These are phyloP conservation scores for Eulemur macaco DNA, from an alignment of 2,113 vertebrate species.

Conservation along the genomic window DNA sequence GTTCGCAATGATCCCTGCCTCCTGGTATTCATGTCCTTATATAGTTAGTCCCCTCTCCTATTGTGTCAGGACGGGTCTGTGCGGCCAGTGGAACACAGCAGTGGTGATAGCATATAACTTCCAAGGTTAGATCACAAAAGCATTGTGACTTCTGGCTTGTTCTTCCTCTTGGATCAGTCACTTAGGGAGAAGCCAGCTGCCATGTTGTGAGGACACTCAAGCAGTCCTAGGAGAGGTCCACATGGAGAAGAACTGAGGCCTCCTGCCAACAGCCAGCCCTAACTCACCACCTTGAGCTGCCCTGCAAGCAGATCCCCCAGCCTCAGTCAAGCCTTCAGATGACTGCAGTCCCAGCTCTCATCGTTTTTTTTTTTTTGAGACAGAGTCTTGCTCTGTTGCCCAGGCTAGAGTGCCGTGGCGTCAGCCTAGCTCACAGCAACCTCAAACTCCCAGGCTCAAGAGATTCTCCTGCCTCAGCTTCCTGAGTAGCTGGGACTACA, in stretches of 20 bases:
- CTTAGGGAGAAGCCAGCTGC: neutral
- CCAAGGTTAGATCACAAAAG: neutral
- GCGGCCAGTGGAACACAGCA: neutral
- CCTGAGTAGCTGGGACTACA: too few species aligned
- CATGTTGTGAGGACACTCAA: neutral
- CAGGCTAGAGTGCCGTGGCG: too few species aligned
- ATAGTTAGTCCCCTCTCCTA: neutral
- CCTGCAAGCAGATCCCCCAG: neutral
- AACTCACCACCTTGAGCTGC: neutral
- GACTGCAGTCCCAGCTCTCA: neutral
- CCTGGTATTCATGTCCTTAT: neutral
- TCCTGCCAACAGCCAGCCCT: neutral
- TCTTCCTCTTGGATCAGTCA: neutral
- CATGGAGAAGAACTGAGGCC: neutral
- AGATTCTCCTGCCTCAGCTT: too few species aligned
- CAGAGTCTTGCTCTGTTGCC: too few species aligned
- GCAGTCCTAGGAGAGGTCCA: neutral
- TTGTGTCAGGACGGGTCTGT: neutral
- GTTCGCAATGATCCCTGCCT: neutral
- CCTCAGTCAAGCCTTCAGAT: neutral
- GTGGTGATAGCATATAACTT: neutral
- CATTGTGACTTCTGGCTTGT: neutral
- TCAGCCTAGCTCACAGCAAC: too few species aligned
- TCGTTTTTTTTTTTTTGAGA: too few species aligned
- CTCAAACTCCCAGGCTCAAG: too few species aligned